These are phyloP conservation scores for Hoplodrina ambigua DNA, from an alignment of 2,888 invertebrate genomes.

Conservation along the genomic window DNA sequence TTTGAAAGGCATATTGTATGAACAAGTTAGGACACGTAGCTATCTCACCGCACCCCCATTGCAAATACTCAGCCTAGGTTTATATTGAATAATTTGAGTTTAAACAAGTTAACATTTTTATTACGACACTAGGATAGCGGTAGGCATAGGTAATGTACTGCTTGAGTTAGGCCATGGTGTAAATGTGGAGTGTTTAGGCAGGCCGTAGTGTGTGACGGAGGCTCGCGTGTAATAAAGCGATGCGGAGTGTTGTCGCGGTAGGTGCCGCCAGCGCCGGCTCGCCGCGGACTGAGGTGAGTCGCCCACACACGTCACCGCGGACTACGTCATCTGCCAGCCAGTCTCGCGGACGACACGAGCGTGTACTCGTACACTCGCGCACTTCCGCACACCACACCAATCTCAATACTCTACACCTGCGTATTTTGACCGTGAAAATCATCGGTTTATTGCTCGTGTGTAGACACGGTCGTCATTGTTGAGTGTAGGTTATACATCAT, in stretches of 20 bases:
- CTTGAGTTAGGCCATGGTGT: neutral
- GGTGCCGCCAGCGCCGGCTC: conserved; percentile 49
- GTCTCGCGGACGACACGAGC: neutral
- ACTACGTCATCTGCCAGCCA: too few relatives aligned
- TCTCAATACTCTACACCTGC: neutral
- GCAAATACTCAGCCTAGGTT: too few relatives aligned
- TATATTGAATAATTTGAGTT: too few relatives aligned
- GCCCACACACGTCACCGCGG: neutral
- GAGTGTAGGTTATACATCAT: neutral
- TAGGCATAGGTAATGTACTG: neutral
- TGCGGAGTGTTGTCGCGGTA: conserved; percentile 53
- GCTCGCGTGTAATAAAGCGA: conserved; percentile 53
- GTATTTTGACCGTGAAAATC: neutral
- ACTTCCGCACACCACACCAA: neutral
- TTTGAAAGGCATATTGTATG: too few relatives aligned
- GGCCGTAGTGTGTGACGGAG: neutral
- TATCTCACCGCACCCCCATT: too few relatives aligned
- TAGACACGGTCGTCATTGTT: neutral
- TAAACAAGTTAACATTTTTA: too few relatives aligned
- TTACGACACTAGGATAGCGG: too few relatives aligned
- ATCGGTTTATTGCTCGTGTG: neutral
- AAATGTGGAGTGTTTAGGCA: neutral
- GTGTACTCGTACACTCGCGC: neutral
- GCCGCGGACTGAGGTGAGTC: conserved; percentile 55
- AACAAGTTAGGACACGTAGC: too few relatives aligned